A percentile compares a stretch with the other conserved stretches of the same genome.
Conservation (phyloP, 2,797 vertebrate species). For the Apodemus agrarius region DNA sequence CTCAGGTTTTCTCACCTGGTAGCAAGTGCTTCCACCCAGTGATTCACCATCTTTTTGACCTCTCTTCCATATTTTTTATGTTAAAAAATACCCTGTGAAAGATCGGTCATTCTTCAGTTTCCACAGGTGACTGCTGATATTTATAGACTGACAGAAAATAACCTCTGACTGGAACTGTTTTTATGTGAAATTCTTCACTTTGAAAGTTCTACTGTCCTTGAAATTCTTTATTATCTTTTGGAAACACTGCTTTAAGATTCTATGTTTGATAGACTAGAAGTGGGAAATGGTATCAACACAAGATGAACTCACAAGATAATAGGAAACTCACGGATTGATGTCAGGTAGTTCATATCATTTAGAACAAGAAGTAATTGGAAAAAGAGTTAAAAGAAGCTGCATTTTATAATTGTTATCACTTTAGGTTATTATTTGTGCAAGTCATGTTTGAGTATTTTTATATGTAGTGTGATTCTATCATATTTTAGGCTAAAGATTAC, state of each 20-base stretch:
- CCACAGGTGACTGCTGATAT: background rate
- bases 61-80: background rate
- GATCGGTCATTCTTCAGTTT: background rate
- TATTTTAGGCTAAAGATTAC: constrained; percentile 15
- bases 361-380: background rate
- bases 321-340: background rate
- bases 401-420: background rate
- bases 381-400: background rate
- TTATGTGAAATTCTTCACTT: background rate
- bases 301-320: background rate
- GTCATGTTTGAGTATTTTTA: background rate
- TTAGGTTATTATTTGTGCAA: background rate
- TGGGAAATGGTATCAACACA: background rate
- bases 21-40: background rate
- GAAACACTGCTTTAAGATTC: background rate
- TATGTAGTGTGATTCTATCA: background rate
- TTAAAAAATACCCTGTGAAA: background rate
- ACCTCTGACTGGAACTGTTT: background rate
- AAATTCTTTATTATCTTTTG: background rate
- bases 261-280: background rate
- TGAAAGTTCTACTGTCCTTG: background rate
- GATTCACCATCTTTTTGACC: background rate
- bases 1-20: background rate
- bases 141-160: background rate
- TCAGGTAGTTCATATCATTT: background rate